Evolutionary conservation across 2,888 invertebrate species (phyloP), one percentile per base, ranked within the genome.

Genomic region (Aleiodes leptofemur): DNA sequence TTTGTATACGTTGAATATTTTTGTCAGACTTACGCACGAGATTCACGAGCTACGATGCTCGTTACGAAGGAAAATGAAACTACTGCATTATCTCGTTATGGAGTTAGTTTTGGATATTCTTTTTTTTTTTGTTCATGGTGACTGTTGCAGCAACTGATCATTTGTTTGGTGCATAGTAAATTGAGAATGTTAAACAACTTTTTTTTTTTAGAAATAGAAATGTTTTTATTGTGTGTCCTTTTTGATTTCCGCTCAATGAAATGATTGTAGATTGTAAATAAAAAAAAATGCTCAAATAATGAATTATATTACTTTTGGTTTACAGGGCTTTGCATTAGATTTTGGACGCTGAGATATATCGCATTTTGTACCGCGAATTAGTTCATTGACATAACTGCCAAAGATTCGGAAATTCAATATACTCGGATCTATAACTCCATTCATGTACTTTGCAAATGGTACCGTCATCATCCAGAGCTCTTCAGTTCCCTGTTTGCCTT

Each of bases 331-430:
- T 14, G 56, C 7, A 23, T 23, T 23, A 23, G 11, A 6, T n/a
- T n/a, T 29, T 29, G 4, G 14, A 38, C 43, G 53, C 3, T 82
- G 57, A 0, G 66, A 13, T 1, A 80, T 79, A 71, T 85, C 90
- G 83, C 94, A 94, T 31, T 91, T 92, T 0, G 92, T 93, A 16
- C 92, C 91, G 6, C 89, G 90, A 23, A 93, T 84, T 43, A 94
- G 85, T 34, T 90, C 91, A 0, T 92, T 90, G 13, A 92, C 90
- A 81, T 91, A 92, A 57, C 92, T 93, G 0, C 93, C 94, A 79
- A 93, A 92, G 75, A 96, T 93, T 81, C 95, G 92, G 84, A 92
- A 95, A 87, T 96, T 96, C 0, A 93, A 88, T 80, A 92, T 92
- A 16, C 90, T 88, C 0, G 91, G 83, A 61, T 89, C 80, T 53